Evolutionary conservation across 2,113 vertebrate species (phyloP).

Genomic region (Symphodus melops): DNA sequence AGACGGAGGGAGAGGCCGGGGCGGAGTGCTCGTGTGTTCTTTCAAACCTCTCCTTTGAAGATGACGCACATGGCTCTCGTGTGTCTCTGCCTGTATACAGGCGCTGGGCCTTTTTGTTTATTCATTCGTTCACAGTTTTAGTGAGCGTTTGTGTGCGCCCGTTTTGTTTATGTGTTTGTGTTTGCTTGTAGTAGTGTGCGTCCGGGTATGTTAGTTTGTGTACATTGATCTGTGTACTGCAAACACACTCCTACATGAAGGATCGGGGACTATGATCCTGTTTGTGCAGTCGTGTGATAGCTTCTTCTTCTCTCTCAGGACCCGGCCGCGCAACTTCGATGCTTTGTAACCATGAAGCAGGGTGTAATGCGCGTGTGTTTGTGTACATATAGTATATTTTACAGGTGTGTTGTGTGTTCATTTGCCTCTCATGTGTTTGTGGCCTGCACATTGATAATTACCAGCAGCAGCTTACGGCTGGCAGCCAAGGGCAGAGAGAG

Average conservation of each 20-base stretch:
- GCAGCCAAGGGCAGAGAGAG: conserved; percentile 55
- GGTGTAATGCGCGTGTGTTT: conserved; percentile 4
- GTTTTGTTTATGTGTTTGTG: conserved; percentile 60
- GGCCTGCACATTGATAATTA: conserved; percentile 68
- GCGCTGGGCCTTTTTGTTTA: conserved; percentile 63
- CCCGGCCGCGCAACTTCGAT: conserved; percentile 45
- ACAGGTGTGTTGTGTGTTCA: conserved; percentile 29
- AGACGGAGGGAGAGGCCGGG: conserved; percentile 50
- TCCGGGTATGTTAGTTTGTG: conserved; percentile 55
- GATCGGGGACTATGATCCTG: conserved; percentile 50
- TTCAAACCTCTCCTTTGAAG: conserved; percentile 81
- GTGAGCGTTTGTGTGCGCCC: conserved; percentile 31
- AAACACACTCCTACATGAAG: conserved; percentile 66
- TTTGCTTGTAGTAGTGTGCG: conserved; percentile 59
- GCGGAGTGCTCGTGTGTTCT: conserved; percentile 65
- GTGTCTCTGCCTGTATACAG: conserved; percentile 41
- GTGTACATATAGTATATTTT: neutral
- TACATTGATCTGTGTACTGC: conserved; percentile 69
- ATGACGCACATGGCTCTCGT: conserved; percentile 54
- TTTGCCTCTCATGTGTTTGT: conserved; percentile 53
- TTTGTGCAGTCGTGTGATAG: conserved; percentile 67
- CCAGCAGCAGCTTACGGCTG: conserved; percentile 55
- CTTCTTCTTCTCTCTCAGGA: conserved; percentile 54
- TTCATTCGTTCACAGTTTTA: conserved; percentile 51
- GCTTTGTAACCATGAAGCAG: conserved; percentile 54